phyloP scores from a whole-genome alignment of 2,888 invertebrate genomes.

The Cecidostiba fungosa region DNA sequence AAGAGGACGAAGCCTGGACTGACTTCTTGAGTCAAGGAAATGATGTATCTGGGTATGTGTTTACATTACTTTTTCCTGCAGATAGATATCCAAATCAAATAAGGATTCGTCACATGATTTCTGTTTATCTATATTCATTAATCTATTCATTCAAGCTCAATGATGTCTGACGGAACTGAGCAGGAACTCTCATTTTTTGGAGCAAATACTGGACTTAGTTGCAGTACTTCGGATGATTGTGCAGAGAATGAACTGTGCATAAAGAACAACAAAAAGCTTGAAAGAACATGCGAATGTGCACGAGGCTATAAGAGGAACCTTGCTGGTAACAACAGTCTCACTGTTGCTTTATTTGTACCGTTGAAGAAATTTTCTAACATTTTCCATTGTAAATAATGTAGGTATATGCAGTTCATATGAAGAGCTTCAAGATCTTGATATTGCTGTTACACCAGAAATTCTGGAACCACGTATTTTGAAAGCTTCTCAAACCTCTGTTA shows the following conservation, averaged over 20 bases:
- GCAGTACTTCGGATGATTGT: conserved; percentile 83
- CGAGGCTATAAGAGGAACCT: conserved; percentile 83
- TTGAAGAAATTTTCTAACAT: not conserved
- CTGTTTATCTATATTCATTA: conserved; percentile 19
- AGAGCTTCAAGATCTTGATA: conserved; percentile 67
- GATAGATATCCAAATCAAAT: not conserved
- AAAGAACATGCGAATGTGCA: conserved; percentile 88
- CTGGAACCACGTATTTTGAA: conserved; percentile 64
- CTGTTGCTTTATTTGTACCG: not conserved
- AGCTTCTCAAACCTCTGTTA: conserved; percentile 76
- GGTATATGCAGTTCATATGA: conserved; percentile 70
- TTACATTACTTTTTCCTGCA: not conserved
- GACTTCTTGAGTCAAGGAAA: conserved; percentile 75
- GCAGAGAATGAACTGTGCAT: conserved; percentile 87
- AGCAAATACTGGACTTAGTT: conserved; percentile 83
- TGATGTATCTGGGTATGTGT: conserved; percentile 70
- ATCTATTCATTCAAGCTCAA: conserved; percentile 70
- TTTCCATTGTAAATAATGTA: conserved; percentile 50
- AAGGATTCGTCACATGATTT: not conserved
- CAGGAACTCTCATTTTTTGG: conserved; percentile 74
- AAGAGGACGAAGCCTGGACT: conserved; percentile 81
- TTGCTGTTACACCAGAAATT: conserved; percentile 69
- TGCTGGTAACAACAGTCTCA: conserved; percentile 72
- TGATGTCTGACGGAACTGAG: conserved; percentile 68
- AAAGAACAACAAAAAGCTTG: conserved; percentile 81